Evolutionary conservation across 2,888 invertebrate genomes (phyloP).

Genomic region (Silvanus unidentatus): DNA sequence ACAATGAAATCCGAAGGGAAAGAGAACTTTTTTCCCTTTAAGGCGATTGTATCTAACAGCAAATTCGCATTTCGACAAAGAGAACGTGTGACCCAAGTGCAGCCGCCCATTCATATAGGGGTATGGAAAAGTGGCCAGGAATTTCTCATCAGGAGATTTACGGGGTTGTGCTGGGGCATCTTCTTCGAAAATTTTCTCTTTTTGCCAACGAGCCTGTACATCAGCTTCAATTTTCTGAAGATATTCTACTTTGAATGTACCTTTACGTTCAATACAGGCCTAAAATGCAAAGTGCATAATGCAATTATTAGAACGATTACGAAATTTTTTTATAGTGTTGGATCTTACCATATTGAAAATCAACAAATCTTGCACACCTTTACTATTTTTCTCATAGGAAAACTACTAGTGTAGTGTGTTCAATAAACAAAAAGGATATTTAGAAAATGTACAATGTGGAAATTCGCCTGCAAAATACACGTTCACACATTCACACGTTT

Average conservation of each 20-base stretch:
- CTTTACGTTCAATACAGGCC: conserved; percentile 64
- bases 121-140: conserved; percentile 91
- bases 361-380: too few species aligned
- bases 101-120: conserved; percentile 99
- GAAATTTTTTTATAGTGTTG: too few species aligned
- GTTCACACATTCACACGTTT: too few species aligned
- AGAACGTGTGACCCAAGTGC: conserved; percentile 96
- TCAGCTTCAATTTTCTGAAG: conserved; percentile 82
- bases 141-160: conserved; percentile 68
- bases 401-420: too few species aligned
- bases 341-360: too few species aligned
- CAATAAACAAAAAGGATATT: too few species aligned
- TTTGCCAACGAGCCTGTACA: conserved; percentile 82
- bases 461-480: too few species aligned
- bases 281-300: conserved; percentile 8
- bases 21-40: conserved; percentile 83
- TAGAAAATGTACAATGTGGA: too few species aligned
- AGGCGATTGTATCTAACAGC: conserved; percentile 86
- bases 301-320: neutral
- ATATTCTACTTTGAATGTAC: conserved; percentile 93
- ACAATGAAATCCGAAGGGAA: conserved; percentile 98
- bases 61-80: conserved; percentile 97
- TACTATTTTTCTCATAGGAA: too few species aligned
- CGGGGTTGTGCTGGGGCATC: conserved; percentile 66
- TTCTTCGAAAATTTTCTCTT: conserved; percentile 70